Evolutionary conservation across 2,797 vertebrate species (phyloP).

Genomic region (Anguilla megastoma): DNA sequence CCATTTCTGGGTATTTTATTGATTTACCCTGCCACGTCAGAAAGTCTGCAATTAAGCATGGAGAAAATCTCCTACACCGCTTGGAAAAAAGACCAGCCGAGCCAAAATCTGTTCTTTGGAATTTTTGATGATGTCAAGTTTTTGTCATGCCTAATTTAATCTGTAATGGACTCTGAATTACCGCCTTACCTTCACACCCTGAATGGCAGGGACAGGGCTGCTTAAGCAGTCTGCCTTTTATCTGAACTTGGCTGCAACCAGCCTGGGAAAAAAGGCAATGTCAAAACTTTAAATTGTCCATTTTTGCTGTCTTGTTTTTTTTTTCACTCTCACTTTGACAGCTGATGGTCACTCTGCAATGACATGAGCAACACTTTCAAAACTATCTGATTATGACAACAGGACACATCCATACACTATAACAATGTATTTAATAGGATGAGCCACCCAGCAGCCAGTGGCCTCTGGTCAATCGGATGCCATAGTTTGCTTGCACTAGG

Average conservation of each 20-base stretch:
- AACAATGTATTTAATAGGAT: too few species aligned
- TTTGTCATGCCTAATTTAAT: not conserved
- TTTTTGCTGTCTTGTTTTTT: not conserved
- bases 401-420: too few species aligned
- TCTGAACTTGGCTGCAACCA: not conserved
- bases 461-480: too few species aligned
- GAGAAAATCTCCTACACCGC: not conserved
- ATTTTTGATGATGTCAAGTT: not conserved
- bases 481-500: too few species aligned
- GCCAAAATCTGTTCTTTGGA: not conserved
- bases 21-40: not conserved
- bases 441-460: too few species aligned
- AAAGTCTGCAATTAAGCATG: not conserved
- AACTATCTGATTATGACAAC: too few species aligned
- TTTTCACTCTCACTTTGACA: not conserved
- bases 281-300: not conserved
- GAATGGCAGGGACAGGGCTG: not conserved
- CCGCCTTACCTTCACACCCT: not conserved
- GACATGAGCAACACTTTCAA: too few species aligned
- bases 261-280: not conserved
- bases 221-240: not conserved
- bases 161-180: constrained; percentile 6
- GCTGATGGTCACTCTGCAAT: too few species aligned
- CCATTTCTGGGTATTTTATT: too few species aligned
- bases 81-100: not conserved